phyloP scores from a whole-genome alignment of 37 sponge, comb jelly and placozoan species.

The Beroe ovata region DNA sequence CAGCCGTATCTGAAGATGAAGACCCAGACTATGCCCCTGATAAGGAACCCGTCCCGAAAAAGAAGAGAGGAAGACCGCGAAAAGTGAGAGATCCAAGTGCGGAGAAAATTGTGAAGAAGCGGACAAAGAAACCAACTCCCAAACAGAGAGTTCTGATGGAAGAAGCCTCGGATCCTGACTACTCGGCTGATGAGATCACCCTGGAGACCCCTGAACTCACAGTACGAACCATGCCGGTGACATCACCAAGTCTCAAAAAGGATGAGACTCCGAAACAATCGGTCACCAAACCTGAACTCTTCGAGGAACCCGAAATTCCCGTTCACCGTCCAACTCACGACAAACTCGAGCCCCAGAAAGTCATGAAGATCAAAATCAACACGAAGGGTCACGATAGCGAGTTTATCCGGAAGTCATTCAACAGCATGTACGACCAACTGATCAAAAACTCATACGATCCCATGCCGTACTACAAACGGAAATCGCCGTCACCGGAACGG shows the following conservation, averaged over 20 bases:
- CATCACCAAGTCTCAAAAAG: background rate
- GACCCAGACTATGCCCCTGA: background rate
- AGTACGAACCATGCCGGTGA: background rate
- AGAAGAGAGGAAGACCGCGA: background rate
- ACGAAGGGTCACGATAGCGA: background rate
- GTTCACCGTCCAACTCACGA: background rate
- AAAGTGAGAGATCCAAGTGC: background rate
- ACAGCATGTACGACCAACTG: constrained; percentile 42
- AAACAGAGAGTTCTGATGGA: background rate
- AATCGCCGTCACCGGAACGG: constrained; percentile 41
- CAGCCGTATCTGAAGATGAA: background rate
- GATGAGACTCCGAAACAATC: constrained; percentile 6
- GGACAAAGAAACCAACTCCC: background rate
- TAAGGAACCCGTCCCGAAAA: background rate
- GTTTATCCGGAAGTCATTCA: constrained; percentile 24
- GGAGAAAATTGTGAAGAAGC: background rate
- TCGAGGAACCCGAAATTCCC: constrained; percentile 33
- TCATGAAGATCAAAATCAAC: constrained; percentile 37
- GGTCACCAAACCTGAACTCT: background rate
- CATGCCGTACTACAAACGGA: constrained; percentile 48
- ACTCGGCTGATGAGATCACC: background rate
- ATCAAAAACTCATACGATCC: constrained; percentile 7
- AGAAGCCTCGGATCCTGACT: background rate
- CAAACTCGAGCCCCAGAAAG: background rate
- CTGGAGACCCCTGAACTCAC: background rate